Conservation (phyloP, 1,140 invertebrate genomes). For the Halesus radiatus region DNA sequence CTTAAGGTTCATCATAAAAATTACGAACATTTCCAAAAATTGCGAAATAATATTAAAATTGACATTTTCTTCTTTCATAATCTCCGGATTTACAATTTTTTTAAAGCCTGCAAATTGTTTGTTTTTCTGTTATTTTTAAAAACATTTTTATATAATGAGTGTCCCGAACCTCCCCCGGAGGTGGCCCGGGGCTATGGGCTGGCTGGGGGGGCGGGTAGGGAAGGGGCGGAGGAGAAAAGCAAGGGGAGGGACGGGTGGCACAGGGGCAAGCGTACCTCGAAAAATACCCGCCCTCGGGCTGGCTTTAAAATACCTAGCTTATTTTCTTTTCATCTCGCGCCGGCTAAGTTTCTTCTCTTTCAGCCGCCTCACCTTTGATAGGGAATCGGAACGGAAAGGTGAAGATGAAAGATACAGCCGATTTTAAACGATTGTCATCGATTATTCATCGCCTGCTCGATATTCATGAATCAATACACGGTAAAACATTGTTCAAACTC, state of each 20-base stretch:
- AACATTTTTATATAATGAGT: slow-evolving; percentile 39
- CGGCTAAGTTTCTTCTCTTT: slow-evolving; percentile 33
- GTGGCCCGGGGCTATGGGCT: slow-evolving; percentile 1
- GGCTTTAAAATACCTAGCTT: slow-evolving; percentile 54
- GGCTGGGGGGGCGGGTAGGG: background rate
- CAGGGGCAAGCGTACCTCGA: slow-evolving; percentile 27
- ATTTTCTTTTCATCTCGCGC: slow-evolving; percentile 57
- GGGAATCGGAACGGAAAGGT: slow-evolving; percentile 8
- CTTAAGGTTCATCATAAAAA: no score
- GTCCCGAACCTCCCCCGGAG: background rate
- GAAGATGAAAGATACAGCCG: slow-evolving; percentile 1
- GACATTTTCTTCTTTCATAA: background rate
- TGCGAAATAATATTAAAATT: background rate
- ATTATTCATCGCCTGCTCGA: slow-evolving; percentile 4
- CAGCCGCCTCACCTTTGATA: slow-evolving; percentile 40
- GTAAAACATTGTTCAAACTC: no score
- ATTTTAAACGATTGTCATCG: slow-evolving; percentile 1
- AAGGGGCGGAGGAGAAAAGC: no score
- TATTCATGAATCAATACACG: background rate
- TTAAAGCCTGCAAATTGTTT: background rate
- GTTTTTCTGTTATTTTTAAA: slow-evolving; percentile 21
- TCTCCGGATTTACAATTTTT: background rate
- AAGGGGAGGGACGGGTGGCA: background rate
- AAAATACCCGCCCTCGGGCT: slow-evolving; percentile 52
- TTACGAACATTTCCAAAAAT: background rate